phyloP scores from a whole-genome alignment of 1,140 invertebrate genomes.

The Nautilus pompilius region DNA sequence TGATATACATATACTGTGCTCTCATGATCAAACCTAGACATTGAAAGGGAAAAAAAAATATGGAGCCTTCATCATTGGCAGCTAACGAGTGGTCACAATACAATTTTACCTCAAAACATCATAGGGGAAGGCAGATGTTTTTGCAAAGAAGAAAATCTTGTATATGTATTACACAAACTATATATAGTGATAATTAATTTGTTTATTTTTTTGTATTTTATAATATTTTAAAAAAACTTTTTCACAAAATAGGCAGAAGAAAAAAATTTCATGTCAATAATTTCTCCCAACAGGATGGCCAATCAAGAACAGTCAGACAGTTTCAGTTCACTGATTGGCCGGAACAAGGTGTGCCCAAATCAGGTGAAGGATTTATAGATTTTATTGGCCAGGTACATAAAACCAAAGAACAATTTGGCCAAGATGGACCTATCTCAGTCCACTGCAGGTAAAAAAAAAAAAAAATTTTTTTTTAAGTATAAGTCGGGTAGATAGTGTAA shows the following conservation, averaged over 20 bases:
- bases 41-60: too few relatives aligned
- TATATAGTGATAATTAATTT: not conserved
- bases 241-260: not conserved
- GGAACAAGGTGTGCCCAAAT: slow-evolving; percentile 95
- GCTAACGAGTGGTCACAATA: too few relatives aligned
- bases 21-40: too few relatives aligned
- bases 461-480: not conserved
- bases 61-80: too few relatives aligned
- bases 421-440: slow-evolving; percentile 98
- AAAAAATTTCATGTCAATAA: not conserved
- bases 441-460: slow-evolving; percentile 78
- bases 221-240: not conserved
- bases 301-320: slow-evolving; percentile 92
- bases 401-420: slow-evolving; percentile 99
- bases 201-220: not conserved
- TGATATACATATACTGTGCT: too few relatives aligned
- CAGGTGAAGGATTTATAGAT: slow-evolving; percentile 92
- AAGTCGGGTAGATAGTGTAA: too few relatives aligned
- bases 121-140: too few relatives aligned
- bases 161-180: not conserved
- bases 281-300: slow-evolving; percentile 73
- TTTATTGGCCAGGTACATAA: slow-evolving; percentile 97
- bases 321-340: slow-evolving; percentile 99
- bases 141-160: too few relatives aligned
- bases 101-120: too few relatives aligned